phyloP scores from a whole-genome alignment of 1,140 invertebrate species.

The Tigriopus japonicus region DNA sequence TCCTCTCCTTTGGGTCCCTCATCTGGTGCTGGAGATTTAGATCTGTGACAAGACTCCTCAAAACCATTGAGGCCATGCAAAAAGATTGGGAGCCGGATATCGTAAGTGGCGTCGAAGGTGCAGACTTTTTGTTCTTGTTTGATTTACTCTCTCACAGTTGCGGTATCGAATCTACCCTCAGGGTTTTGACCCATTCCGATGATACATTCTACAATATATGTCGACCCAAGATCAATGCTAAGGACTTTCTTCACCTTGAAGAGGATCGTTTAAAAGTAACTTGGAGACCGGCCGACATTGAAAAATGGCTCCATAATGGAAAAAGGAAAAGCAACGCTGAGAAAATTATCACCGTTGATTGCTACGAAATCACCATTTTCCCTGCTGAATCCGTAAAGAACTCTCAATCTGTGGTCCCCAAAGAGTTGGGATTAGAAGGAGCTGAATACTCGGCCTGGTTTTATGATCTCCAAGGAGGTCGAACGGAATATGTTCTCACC shows the following conservation, averaged over 20 bases:
- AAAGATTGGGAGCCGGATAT: background rate
- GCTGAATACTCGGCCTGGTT: slow-evolving; percentile 8
- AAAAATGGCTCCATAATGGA: background rate
- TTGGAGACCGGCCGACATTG: slow-evolving; percentile 5
- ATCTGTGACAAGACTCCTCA: slow-evolving; percentile 6
- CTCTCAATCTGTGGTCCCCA: background rate
- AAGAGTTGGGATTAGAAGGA: background rate
- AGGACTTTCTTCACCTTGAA: background rate
- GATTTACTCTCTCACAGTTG: slow-evolving; percentile 6
- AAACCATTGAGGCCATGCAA: background rate
- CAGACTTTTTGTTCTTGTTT: slow-evolving; percentile 13
- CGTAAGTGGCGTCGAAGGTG: background rate
- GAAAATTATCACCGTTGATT: background rate
- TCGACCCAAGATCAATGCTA: background rate
- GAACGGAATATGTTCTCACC: slow-evolving; percentile 10
- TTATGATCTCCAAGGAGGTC: slow-evolving; percentile 9
- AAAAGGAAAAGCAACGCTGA: background rate
- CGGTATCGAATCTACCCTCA: slow-evolving; percentile 10
- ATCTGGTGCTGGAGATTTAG: slow-evolving; percentile 8
- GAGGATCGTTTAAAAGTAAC: slow-evolving; percentile 11
- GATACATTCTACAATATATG: slow-evolving; percentile 8
- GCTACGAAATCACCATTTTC: slow-evolving; percentile 11
- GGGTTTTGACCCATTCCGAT: slow-evolving; percentile 13
- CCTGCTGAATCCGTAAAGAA: slow-evolving; percentile 9
- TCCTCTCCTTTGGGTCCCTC: background rate